Base-by-base conservation (phyloP, 1,140 invertebrate genomes). In the Ephestia elutella region DNA sequence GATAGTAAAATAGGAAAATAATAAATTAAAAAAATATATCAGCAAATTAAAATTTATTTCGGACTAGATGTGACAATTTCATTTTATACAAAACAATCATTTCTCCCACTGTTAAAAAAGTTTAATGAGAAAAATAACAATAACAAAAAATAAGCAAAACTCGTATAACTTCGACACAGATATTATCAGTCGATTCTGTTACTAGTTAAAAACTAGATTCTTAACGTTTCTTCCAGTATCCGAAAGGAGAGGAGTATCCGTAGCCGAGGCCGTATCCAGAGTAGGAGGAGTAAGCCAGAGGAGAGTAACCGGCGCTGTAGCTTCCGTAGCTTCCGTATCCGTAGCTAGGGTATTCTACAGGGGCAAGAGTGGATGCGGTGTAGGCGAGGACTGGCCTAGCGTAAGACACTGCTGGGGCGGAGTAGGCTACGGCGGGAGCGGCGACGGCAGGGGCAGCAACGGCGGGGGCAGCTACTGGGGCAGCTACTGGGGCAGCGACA, bases 401-500 rank as follows among this genome's bases (percentile, higher is more conserved):
- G 50, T 53, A 53, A 2, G 50, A 53, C 7, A 44, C 38, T 9
- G 50, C 19, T 25, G 48, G 25, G 1, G 53, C 62, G 18, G 57
- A 18, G 54, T 63, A 63, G 1, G 60, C 7, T 21, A 51, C 35
- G 25, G 19, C 56, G 15, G 44, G 50, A 32, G 56, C 30, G 5
- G 51, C 61, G 15, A 19, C 25, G 48, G 17, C 48, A 5, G 48
- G 17, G 3, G 49, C 25, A 15, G 49, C 48, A 11, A 21, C 50
- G 13, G 19, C 50, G 15, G 19, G 50, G 13, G 50, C 13, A n/a
- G 50, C 50, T 4, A 53, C 50, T 28, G 50, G 57, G 32, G 66
- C 57, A 49, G 68, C 63, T 5, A 71, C 59, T 35, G 66, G 66
- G 21, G 70, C 68, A 7, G 68, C 62, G 19, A 66, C 62, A 1